phyloP scores from a whole-genome alignment of 1,140 invertebrate genomes.

The Dolichoris vasculosae region DNA sequence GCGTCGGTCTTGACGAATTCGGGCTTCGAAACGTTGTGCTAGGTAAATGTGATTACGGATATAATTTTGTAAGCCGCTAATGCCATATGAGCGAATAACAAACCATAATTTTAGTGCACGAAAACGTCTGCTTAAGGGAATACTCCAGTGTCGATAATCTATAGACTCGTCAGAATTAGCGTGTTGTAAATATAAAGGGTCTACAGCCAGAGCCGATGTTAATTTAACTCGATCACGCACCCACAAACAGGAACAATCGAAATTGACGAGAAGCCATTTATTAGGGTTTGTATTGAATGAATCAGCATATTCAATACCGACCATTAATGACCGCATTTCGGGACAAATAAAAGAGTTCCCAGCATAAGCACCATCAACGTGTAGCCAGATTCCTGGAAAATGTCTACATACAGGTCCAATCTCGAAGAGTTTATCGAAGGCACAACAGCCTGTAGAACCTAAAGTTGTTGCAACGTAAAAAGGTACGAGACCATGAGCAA shows the following conservation, averaged over 20 bases:
- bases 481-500: conserved; percentile 85
- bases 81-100: conserved; percentile 87
- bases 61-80: conserved; percentile 87
- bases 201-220: conserved; percentile 95
- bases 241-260: conserved; percentile 94
- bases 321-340: conserved; percentile 84
- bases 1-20: conserved; percentile 82
- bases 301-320: conserved; percentile 88
- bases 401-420: conserved; percentile 86
- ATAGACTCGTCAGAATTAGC: conserved; percentile 83
- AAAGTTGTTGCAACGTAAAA: conserved; percentile 90
- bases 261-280: conserved; percentile 93
- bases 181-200: conserved; percentile 94
- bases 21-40: conserved; percentile 88
- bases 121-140: conserved; percentile 90
- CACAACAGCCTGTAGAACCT: conserved; percentile 88
- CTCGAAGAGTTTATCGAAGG: conserved; percentile 87
- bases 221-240: conserved; percentile 90
- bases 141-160: conserved; percentile 93
- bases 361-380: conserved; percentile 89
- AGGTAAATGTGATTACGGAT: conserved; percentile 91
- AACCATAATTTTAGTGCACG: conserved; percentile 93
- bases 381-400: conserved; percentile 79
- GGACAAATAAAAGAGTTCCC: conserved; percentile 90
- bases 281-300: conserved; percentile 96